Evolutionary conservation across 2,113 vertebrate genomes (phyloP).

Genomic region (Formicarius rufipectus): DNA sequence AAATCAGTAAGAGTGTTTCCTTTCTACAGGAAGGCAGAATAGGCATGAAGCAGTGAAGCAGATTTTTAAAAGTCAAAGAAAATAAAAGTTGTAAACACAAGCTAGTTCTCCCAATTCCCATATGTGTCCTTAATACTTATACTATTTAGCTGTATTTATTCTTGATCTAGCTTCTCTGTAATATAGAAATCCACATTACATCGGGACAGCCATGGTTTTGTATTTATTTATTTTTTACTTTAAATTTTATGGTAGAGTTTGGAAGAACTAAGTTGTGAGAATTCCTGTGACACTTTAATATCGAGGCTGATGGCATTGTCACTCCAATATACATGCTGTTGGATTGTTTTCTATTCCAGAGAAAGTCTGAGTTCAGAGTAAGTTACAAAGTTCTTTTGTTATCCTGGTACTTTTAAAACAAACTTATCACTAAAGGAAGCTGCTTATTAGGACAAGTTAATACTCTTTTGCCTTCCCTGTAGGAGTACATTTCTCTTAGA

Average conservation of each 20-base stretch:
- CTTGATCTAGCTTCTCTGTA: not conserved
- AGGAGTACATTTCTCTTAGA: not conserved
- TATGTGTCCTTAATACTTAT: not conserved
- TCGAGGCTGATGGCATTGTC: conserved; percentile 84
- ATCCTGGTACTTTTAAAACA: not conserved
- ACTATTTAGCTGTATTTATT: not conserved
- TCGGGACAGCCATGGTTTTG: not conserved
- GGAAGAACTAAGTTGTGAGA: conserved; percentile 79
- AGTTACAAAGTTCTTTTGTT: conserved; percentile 31
- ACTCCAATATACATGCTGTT: conserved; percentile 88
- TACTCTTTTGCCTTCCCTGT: not conserved
- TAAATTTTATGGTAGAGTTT: conserved; percentile 73
- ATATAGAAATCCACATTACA: not conserved
- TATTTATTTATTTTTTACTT: not conserved
- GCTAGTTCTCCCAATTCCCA: not conserved
- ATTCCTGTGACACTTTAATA: conserved; percentile 79
- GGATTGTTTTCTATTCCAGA: conserved; percentile 85
- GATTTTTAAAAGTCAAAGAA: not conserved
- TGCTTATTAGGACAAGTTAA: not conserved
- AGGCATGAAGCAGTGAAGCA: not conserved
- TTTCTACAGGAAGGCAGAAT: not conserved
- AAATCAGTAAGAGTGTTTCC: not conserved
- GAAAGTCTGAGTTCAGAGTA: conserved; percentile 75
- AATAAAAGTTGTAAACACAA: not conserved
- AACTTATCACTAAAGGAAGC: not conserved